Percentiles rank a stretch among this genome's conserved stretches.
Evolutionary conservation across 1,140 invertebrate species (phyloP).

Genomic region (Drosophila auraria): DNA sequence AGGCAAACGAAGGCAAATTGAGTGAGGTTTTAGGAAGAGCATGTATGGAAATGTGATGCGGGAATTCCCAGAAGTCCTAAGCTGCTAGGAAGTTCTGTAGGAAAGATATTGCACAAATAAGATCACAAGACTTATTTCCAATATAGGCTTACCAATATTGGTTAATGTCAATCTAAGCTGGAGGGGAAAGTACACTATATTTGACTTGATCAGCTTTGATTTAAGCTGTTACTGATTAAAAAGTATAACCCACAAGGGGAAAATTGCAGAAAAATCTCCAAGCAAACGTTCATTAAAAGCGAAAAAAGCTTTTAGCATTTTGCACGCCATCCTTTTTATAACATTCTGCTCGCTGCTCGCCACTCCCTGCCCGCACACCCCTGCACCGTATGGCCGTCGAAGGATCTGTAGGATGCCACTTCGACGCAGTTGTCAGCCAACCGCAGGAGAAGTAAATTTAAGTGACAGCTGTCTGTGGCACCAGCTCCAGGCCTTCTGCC

Average conservation of each 20-base stretch:
- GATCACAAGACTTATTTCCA: neutral
- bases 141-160: neutral
- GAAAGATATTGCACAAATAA: neutral
- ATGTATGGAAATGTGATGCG: neutral
- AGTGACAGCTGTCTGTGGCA: slow-evolving; percentile 70
- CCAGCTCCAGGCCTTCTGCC: neutral
- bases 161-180: no score
- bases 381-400: neutral
- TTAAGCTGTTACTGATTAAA: slow-evolving; percentile 2
- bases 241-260: slow-evolving; percentile 7
- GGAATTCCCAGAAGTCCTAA: slow-evolving; percentile 1
- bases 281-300: slow-evolving; percentile 60
- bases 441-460: slow-evolving; percentile 52
- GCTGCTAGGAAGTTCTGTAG: neutral
- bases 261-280: neutral
- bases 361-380: no score
- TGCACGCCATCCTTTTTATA: slow-evolving; percentile 15
- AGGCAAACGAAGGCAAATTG: slow-evolving; percentile 18
- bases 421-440: slow-evolving; percentile 47
- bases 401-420: slow-evolving; percentile 36
- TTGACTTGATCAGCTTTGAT: slow-evolving; percentile 8
- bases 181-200: neutral
- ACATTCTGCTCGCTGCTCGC: neutral
- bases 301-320: slow-evolving; percentile 75
- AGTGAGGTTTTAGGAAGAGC: neutral